Conservation (phyloP, 2,888 invertebrate species). For the Halictus ligatus region DNA sequence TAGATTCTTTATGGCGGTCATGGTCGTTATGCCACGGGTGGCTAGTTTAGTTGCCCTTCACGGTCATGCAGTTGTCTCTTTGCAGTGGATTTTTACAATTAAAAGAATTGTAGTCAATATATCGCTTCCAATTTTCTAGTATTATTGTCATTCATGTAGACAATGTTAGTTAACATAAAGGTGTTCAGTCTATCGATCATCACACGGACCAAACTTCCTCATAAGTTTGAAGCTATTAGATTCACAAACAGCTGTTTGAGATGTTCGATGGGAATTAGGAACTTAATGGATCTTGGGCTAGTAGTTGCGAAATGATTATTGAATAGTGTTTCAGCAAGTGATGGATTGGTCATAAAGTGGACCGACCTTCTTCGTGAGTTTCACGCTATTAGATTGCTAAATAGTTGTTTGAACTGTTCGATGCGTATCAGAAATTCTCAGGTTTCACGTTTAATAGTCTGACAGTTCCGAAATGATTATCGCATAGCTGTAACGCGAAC, state of each 20-base stretch:
- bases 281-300: neutral
- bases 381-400: neutral
- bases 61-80: too few relatives aligned
- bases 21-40: too few relatives aligned
- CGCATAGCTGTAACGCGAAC: neutral
- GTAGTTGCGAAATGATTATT: neutral
- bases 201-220: neutral
- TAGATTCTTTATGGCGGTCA: too few relatives aligned
- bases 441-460: neutral
- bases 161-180: neutral
- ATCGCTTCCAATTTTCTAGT: too few relatives aligned
- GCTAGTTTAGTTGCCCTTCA: too few relatives aligned
- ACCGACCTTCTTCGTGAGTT: neutral
- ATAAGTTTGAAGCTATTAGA: neutral
- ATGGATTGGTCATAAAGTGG: neutral
- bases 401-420: neutral
- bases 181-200: neutral
- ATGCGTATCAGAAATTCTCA: neutral
- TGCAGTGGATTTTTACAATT: too few relatives aligned
- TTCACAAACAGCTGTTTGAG: neutral
- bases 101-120: neutral
- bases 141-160: neutral
- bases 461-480: neutral
- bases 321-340: neutral
- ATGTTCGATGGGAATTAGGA: neutral